These are phyloP conservation scores for Phasia obesa DNA, from an alignment of 2,888 invertebrate species.

Conservation along the genomic window DNA sequence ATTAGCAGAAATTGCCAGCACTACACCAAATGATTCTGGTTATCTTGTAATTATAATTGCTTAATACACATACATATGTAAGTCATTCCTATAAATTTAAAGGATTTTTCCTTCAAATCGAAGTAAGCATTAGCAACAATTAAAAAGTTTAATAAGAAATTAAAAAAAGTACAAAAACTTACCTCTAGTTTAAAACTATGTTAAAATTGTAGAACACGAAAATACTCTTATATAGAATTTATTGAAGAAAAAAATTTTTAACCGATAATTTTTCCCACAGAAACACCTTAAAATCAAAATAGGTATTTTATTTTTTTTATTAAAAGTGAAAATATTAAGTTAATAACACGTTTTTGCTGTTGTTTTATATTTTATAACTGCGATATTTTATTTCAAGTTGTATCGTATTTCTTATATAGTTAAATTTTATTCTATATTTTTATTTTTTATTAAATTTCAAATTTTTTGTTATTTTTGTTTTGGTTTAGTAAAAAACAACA, in stretches of 20 bases:
- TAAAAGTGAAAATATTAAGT: conserved; percentile 62
- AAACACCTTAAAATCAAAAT: not conserved
- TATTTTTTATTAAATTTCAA: conserved; percentile 5
- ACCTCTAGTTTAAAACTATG: not conserved
- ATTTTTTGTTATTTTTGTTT: conserved; percentile 31
- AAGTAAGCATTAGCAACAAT: no score
- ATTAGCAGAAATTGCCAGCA: no score
- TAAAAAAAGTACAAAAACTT: not conserved
- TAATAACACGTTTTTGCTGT: conserved; percentile 49
- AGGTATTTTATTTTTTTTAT: conserved; percentile 6
- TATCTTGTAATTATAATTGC: no score
- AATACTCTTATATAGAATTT: not conserved
- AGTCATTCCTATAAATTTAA: no score
- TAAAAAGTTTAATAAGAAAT: not conserved
- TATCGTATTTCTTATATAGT: conserved; percentile 52
- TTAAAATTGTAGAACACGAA: not conserved
- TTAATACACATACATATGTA: no score
- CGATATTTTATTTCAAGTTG: conserved; percentile 46
- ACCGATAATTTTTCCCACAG: not conserved
- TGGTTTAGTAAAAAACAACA: not conserved
- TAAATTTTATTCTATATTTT: conserved; percentile 35
- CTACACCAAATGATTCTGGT: no score
- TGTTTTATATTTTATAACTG: not conserved
- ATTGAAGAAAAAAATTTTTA: no score
- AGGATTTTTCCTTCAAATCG: no score